Percentiles rank a stretch among this genome's conserved stretches.
phyloP scores from a whole-genome alignment of 2,888 invertebrate species.

The Trachelus troglodyta region DNA sequence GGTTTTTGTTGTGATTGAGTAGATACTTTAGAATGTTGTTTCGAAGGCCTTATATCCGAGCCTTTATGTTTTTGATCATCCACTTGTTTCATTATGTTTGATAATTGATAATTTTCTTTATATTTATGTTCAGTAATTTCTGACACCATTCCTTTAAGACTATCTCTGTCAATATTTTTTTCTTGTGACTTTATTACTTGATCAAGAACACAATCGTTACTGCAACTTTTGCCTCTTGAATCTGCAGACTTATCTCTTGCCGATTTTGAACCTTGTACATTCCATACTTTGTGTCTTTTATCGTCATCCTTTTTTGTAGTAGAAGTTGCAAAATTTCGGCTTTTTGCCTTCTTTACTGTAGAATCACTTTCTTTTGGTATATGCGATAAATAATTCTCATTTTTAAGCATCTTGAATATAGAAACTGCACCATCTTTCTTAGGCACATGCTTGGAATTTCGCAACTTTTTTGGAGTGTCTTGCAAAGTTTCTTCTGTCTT shows the following conservation, averaged over 20 bases:
- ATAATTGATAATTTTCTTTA: conserved; percentile 46
- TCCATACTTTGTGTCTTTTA: conserved; percentile 43
- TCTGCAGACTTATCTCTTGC: conserved; percentile 48
- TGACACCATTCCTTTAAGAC: conserved; percentile 37
- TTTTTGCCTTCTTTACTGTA: conserved; percentile 44
- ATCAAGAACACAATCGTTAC: conserved; percentile 51
- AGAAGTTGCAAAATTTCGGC: conserved; percentile 49
- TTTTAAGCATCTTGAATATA: conserved; percentile 43
- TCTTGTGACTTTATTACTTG: conserved; percentile 38
- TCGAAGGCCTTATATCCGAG: conserved; percentile 21
- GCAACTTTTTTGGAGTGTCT: conserved; percentile 43
- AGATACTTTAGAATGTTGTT: conserved; percentile 27
- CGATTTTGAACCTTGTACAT: conserved; percentile 42
- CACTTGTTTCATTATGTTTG: conserved; percentile 34
- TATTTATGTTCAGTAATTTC: conserved; percentile 47
- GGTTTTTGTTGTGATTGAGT: conserved; percentile 32
- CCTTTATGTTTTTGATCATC: conserved; percentile 49
- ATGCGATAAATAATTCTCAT: conserved; percentile 40
- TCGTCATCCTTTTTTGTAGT: conserved; percentile 53
- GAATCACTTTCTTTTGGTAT: conserved; percentile 46
- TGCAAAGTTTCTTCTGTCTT: conserved; percentile 40
- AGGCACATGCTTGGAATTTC: conserved; percentile 50
- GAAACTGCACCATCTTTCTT: conserved; percentile 50
- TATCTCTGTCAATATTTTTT: conserved; percentile 45
- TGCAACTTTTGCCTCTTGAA: conserved; percentile 44